phyloP scores from a whole-genome alignment of 2,797 vertebrate genomes.

The Allobates femoralis region DNA sequence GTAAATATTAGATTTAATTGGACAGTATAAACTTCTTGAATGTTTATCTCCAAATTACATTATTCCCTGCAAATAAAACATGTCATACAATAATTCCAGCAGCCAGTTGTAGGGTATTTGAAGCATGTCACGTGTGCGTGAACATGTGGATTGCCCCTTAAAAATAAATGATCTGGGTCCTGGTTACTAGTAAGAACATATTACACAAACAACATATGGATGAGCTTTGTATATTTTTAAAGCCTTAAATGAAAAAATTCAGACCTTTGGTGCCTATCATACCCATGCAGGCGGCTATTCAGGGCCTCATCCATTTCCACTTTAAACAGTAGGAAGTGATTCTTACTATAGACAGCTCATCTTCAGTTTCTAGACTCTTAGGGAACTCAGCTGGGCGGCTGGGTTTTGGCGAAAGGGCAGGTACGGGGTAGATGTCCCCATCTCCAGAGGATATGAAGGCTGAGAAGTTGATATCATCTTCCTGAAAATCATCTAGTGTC shows the following conservation, averaged over 20 bases:
- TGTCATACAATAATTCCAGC: not conserved
- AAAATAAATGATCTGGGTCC: constrained; percentile 62
- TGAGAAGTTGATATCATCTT: constrained; percentile 87
- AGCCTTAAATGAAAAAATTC: constrained; percentile 88
- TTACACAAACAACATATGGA: constrained; percentile 56
- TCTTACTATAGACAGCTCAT: constrained; percentile 95
- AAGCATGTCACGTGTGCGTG: not conserved
- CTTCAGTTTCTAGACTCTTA: constrained; percentile 82
- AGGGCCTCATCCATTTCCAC: constrained; percentile 81
- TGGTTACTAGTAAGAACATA: constrained; percentile 69
- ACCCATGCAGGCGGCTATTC: constrained; percentile 79
- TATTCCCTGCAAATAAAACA: not conserved
- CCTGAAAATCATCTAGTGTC: constrained; percentile 93
- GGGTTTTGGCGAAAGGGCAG: constrained; percentile 73
- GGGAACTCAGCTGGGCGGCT: constrained; percentile 76
- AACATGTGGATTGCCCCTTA: not conserved
- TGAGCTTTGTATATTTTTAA: constrained; percentile 72
- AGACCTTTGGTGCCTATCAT: constrained; percentile 85
- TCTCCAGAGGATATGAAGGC: constrained; percentile 88
- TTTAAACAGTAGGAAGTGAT: constrained; percentile 81
- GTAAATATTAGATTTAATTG: constrained; percentile 5
- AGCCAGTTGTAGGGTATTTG: not conserved
- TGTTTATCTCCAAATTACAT: not conserved
- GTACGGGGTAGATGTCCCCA: constrained; percentile 76
- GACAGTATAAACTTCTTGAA: not conserved